These are phyloP conservation scores for Trachelus stipa DNA, from an alignment of 2,888 invertebrate genomes.

Conservation along the genomic window DNA sequence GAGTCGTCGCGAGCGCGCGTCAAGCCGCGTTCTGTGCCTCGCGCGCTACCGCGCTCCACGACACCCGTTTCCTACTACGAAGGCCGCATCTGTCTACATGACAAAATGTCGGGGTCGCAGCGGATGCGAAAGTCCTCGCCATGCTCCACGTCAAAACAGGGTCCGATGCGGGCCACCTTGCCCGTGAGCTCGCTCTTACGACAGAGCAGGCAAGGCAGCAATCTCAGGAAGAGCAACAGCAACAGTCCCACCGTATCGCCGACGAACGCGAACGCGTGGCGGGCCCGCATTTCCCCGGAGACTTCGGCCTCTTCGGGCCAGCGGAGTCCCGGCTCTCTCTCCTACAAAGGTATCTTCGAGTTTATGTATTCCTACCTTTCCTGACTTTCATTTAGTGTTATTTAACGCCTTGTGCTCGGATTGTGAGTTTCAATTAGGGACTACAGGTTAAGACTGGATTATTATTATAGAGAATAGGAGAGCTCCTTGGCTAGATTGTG, in stretches of 20 bases:
- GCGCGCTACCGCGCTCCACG: slow-evolving; percentile 43
- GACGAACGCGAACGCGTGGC: slow-evolving; percentile 73
- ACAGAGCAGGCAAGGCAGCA: slow-evolving; percentile 71
- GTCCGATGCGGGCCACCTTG: slow-evolving; percentile 82
- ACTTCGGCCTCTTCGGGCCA: slow-evolving; percentile 76
- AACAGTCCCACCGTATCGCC: slow-evolving; percentile 77
- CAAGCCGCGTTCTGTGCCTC: slow-evolving; percentile 30
- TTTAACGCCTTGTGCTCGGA: neutral
- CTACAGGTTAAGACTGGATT: neutral
- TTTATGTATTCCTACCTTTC: neutral
- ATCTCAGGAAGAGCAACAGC: slow-evolving; percentile 71
- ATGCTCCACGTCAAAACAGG: slow-evolving; percentile 72
- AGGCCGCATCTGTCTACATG: slow-evolving; percentile 41
- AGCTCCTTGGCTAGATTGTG: neutral
- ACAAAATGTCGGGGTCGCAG: slow-evolving; percentile 64
- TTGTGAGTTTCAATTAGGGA: neutral
- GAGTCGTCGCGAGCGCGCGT: slow-evolving; percentile 13
- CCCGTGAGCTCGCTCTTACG: slow-evolving; percentile 81
- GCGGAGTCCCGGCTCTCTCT: slow-evolving; percentile 79
- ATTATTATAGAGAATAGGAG: neutral
- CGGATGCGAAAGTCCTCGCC: slow-evolving; percentile 76
- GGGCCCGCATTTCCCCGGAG: slow-evolving; percentile 76
- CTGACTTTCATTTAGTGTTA: neutral
- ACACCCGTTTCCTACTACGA: slow-evolving; percentile 25
- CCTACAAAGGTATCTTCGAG: slow-evolving; percentile 75